phyloP scores from a whole-genome alignment of 2,888 invertebrate genomes.

The Drosophila silvestris region DNA sequence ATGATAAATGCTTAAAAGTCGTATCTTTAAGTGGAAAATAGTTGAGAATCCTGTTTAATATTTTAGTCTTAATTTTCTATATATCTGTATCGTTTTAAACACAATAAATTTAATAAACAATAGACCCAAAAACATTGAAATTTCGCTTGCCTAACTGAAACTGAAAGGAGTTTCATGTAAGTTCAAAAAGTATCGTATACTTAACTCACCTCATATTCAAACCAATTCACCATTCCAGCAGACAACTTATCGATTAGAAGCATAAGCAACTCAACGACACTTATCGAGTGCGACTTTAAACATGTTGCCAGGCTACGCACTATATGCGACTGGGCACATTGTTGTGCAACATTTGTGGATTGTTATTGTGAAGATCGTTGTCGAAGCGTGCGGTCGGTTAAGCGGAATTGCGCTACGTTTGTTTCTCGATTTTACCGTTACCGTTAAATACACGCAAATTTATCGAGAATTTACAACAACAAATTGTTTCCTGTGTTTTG shows the following conservation, averaged over 20 bases:
- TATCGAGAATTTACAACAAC: slow-evolving; percentile 16
- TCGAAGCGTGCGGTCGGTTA: slow-evolving; percentile 53
- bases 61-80: background rate
- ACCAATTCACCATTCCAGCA: background rate
- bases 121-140: background rate
- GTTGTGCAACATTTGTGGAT: slow-evolving; percentile 47
- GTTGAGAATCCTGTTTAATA: background rate
- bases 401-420: slow-evolving; percentile 24
- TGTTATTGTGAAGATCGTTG: slow-evolving; percentile 52
- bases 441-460: slow-evolving; percentile 40
- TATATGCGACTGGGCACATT: slow-evolving; percentile 12
- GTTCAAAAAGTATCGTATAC: slow-evolving; percentile 11
- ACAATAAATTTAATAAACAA: background rate
- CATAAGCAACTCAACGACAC: slow-evolving; percentile 5
- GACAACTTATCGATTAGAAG: background rate
- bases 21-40: background rate
- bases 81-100: slow-evolving; percentile 3
- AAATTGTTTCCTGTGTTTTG: slow-evolving; percentile 30
- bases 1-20: background rate
- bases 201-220: background rate
- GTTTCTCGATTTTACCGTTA: slow-evolving; percentile 55
- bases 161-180: background rate
- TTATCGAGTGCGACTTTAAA: background rate
- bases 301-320: slow-evolving; percentile 42
- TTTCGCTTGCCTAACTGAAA: background rate